Evolutionary conservation across 2,888 invertebrate genomes (phyloP).

Genomic region (Nebria salina): DNA sequence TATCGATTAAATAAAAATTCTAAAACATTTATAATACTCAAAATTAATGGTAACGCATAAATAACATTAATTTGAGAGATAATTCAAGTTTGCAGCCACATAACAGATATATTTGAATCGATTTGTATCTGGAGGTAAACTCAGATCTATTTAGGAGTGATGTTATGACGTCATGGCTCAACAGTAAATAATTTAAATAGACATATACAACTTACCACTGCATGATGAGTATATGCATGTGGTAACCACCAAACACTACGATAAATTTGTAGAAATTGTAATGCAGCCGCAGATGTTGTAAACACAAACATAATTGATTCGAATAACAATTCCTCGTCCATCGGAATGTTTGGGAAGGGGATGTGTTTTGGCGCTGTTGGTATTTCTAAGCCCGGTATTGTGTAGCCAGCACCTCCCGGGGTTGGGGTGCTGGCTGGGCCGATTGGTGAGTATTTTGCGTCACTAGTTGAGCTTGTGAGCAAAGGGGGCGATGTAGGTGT

Average conservation of each 20-base stretch:
- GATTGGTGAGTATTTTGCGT: slow-evolving; percentile 38
- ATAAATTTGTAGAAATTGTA: slow-evolving; percentile 95
- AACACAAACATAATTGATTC: slow-evolving; percentile 87
- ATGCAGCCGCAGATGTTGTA: slow-evolving; percentile 78
- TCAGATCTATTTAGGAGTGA: no score
- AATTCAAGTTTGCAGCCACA: no score
- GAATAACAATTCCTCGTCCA: slow-evolving; percentile 84
- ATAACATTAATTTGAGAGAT: slow-evolving; percentile 5
- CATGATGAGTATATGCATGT: slow-evolving; percentile 86
- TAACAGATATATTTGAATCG: no score
- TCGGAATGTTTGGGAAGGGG: slow-evolving; percentile 80
- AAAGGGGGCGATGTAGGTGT: slow-evolving; percentile 24
- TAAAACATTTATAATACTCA: slow-evolving; percentile 64
- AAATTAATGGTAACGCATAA: no score
- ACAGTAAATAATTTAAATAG: neutral
- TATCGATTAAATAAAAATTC: slow-evolving; percentile 96
- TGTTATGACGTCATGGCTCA: neutral
- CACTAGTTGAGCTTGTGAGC: slow-evolving; percentile 18
- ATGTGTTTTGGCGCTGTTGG: slow-evolving; percentile 79
- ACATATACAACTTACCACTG: slow-evolving; percentile 73
- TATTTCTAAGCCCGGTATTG: slow-evolving; percentile 58
- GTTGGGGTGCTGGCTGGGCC: slow-evolving; percentile 5
- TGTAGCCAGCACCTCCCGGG: slow-evolving; percentile 20
- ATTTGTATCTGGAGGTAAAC: no score
- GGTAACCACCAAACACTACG: slow-evolving; percentile 98